A percentile compares a stretch with the other conserved stretches of the same genome.
Evolutionary conservation across 2,888 invertebrate species (phyloP).

Genomic region (Helicoverpa assulta): DNA sequence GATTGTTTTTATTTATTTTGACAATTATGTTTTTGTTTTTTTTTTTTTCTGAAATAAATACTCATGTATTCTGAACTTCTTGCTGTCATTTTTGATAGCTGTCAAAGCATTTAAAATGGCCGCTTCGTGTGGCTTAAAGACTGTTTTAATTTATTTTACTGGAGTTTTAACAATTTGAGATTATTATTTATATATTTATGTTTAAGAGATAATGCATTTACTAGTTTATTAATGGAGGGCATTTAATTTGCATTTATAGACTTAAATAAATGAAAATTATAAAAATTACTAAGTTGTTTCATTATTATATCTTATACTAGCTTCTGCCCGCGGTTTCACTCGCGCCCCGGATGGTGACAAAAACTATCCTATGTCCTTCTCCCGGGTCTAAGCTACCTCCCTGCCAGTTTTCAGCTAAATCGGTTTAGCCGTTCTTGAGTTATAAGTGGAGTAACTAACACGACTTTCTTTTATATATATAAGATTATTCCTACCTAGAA

Average conservation of each 20-base stretch:
- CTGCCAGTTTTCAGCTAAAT: no score
- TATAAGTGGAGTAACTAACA: no score
- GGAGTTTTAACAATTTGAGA: background rate
- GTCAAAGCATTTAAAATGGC: constrained; percentile 9
- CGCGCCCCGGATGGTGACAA: no score
- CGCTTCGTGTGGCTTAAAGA: background rate
- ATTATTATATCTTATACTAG: no score
- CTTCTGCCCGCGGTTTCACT: no score
- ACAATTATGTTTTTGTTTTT: no score
- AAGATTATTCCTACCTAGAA: no score
- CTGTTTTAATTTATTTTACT: constrained; percentile 1
- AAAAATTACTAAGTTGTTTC: background rate
- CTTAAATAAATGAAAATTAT: constrained; percentile 34
- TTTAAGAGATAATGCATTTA: constrained; percentile 51
- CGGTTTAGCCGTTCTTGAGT: no score
- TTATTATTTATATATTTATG: constrained; percentile 3
- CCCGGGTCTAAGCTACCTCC: no score
- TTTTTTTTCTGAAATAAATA: background rate
- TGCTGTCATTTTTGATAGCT: constrained; percentile 11
- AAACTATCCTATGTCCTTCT: no score
- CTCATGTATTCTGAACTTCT: background rate
- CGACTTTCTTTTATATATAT: no score
- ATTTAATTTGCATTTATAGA: constrained; percentile 49
- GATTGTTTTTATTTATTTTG: background rate
- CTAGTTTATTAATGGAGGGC: constrained; percentile 33